These are phyloP conservation scores for Pollachius pollachius DNA, from an alignment of 2,113 vertebrate genomes.

Conservation along the genomic window DNA sequence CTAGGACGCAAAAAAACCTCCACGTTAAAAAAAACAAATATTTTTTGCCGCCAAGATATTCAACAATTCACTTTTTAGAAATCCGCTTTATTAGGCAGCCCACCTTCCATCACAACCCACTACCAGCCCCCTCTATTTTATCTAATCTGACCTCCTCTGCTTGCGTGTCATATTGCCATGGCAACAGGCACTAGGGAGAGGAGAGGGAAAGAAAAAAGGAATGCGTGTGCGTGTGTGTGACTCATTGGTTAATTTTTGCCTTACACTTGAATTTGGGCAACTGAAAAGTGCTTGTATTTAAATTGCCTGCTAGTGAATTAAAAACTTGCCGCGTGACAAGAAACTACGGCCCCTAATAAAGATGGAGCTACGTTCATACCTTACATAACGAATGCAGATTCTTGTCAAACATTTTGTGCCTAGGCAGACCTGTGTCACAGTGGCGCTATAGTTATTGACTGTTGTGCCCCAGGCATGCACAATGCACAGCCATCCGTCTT, in stretches of 20 bases:
- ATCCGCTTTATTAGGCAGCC: constrained; percentile 58
- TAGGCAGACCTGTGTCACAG: constrained; percentile 20
- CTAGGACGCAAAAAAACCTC: constrained; percentile 1
- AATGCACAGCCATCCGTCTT: neutral
- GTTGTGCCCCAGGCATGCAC: neutral
- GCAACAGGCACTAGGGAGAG: constrained; percentile 66
- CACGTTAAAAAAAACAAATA: constrained; percentile 12
- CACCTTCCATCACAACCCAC: constrained; percentile 42
- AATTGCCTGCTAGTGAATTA: constrained; percentile 19
- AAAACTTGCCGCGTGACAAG: constrained; percentile 25
- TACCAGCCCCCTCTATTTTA: constrained; percentile 50
- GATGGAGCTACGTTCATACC: neutral
- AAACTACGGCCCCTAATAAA: neutral
- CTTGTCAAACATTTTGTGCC: constrained; percentile 2
- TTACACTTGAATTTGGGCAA: constrained; percentile 56
- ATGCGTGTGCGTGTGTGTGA: constrained; percentile 29
- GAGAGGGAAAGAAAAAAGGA: constrained; percentile 19
- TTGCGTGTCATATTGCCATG: constrained; percentile 70
- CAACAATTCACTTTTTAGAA: constrained; percentile 51
- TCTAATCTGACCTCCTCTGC: constrained; percentile 72
- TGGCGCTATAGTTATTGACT: neutral
- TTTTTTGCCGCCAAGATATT: constrained; percentile 46
- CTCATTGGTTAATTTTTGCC: constrained; percentile 66
- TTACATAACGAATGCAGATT: neutral
- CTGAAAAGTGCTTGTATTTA: constrained; percentile 40